Evolutionary conservation across 2,113 vertebrate species (phyloP).

Genomic region (Istiophorus platypterus): DNA sequence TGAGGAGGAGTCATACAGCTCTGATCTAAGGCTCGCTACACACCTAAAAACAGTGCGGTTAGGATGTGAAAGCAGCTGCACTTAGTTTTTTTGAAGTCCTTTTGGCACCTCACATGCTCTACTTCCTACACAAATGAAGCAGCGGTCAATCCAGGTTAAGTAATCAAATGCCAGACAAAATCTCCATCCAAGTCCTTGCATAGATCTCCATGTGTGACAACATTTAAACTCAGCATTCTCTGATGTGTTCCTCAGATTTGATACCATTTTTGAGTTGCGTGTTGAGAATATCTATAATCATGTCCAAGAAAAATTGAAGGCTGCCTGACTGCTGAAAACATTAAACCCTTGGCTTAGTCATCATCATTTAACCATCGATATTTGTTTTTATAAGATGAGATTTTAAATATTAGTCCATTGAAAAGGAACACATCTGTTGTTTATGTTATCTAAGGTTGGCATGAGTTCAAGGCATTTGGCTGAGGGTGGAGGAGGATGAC

Average conservation of each 20-base stretch:
- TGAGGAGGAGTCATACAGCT: constrained; percentile 18
- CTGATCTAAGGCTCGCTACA: constrained; percentile 39
- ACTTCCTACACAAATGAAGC: constrained; percentile 30
- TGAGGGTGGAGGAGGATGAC: constrained; percentile 58
- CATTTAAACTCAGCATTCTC: background rate
- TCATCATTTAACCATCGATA: constrained; percentile 25
- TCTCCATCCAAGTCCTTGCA: background rate
- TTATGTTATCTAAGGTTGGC: constrained; percentile 70
- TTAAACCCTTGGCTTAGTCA: constrained; percentile 31
- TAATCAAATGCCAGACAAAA: background rate
- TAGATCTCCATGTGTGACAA: background rate
- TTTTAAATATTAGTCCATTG: constrained; percentile 50
- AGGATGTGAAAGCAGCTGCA: constrained; percentile 29
- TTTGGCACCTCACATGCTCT: constrained; percentile 29
- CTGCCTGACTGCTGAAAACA: constrained; percentile 12
- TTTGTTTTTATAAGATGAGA: constrained; percentile 48
- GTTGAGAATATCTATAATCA: background rate
- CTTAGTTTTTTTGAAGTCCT: constrained; percentile 31
- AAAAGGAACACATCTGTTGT: constrained; percentile 71
- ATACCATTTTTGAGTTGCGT: background rate
- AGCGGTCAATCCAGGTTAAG: constrained; percentile 31
- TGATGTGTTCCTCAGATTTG: background rate
- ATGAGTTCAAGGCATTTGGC: constrained; percentile 71
- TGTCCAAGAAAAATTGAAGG: constrained; percentile 8
- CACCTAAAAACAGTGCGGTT: constrained; percentile 25